Conservation (phyloP, 2,888 invertebrate genomes). For the Apotomis turbidana region DNA sequence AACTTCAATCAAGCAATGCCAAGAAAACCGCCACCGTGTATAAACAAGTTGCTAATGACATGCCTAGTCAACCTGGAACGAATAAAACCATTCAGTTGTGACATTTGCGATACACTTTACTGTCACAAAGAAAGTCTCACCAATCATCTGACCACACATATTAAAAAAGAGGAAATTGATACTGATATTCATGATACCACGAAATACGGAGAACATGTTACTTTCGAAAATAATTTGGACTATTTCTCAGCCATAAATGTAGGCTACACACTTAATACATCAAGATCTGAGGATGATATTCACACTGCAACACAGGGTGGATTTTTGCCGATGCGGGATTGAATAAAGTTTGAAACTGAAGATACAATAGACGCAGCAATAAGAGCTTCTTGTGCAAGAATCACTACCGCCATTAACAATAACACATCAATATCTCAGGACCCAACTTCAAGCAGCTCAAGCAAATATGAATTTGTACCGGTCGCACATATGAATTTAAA, state of each 20-base stretch:
- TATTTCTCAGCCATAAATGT: no score
- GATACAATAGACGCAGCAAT: no score
- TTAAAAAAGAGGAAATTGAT: background rate
- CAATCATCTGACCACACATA: background rate
- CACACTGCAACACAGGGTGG: background rate
- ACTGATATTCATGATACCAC: no score
- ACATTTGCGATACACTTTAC: background rate
- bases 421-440: no score
- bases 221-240: no score
- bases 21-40: background rate
- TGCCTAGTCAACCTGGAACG: background rate
- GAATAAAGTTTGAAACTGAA: background rate
- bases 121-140: background rate
- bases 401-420: no score
- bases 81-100: background rate
- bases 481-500: no score
- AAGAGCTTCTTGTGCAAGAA: no score
- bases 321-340: background rate
- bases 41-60: background rate
- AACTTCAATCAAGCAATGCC: background rate
- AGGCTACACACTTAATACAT: no score
- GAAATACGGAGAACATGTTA: no score
- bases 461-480: no score
- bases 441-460: no score
- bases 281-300: background rate